Base-by-base conservation (phyloP, 2,113 vertebrate genomes). In the Seriola rivoliana region DNA sequence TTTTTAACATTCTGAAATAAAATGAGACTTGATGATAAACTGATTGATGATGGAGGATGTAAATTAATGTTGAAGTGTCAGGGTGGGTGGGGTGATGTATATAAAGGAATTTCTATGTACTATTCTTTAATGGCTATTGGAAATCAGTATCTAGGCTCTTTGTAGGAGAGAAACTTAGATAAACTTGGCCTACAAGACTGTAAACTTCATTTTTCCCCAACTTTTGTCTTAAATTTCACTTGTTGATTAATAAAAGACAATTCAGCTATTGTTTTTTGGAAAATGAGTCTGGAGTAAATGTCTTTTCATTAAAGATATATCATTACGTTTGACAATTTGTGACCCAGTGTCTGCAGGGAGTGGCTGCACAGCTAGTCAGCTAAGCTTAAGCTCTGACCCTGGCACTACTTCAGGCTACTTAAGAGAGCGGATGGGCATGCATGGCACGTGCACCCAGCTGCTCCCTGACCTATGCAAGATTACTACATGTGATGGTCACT, bases 381-480 rank as follows among this genome's bases (percentile, higher is more conserved):
- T 87, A 80, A 86, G 70, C 81, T 87, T 91, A 90, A 93, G 60
- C 83, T 79, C 9, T 70, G 71, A 68, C 16, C 55, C 80, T 81
- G 85, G 81, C 81, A 84, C 72, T 38, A 70, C 74, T 74, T 86
- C 70, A 80, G 71, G 55, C 69, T 77, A 48, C 71, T 82, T 89
- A 87, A 84, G 71, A 82, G 58, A 69, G 59, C 9, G 23, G 73
- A 74, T 69, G 83, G 85, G 78, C 86, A 83, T 71, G 83, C 70
- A 65, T 64, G 66, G 88, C 91, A 84, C 83, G 62, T 86, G 87
- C 84, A 71, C 81, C 67, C 74, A 75, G 81, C 74, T 67, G 69
- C 86, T 84, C 50, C 42, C 32, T 74, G 75, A 88, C 74, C 69
- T 55, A 10, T 65, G 84, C 80, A 82, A 86, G 85, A 85, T 88